Evolutionary conservation across 1,140 invertebrate genomes (phyloP).

Genomic region (Brachionus sp.): DNA sequence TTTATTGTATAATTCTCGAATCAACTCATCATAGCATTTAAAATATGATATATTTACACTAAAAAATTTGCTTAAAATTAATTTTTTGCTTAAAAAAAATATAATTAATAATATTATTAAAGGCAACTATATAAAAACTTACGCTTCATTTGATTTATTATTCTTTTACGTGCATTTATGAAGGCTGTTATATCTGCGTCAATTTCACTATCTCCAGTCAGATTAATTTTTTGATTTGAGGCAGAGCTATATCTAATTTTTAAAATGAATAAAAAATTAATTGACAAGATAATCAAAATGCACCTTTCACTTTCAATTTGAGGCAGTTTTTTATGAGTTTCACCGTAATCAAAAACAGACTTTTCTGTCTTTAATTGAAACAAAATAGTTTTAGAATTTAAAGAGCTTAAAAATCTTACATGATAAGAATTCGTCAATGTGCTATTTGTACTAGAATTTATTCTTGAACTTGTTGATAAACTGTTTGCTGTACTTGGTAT

Average conservation of each 20-base stretch:
- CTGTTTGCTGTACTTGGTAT: constrained; percentile 20
- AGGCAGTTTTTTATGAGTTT: constrained; percentile 2
- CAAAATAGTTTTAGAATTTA: constrained; percentile 46
- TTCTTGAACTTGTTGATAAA: background rate
- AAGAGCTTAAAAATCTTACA: background rate
- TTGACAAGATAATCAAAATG: background rate
- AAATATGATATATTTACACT: background rate
- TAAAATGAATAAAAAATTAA: background rate
- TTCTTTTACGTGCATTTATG: constrained; percentile 54
- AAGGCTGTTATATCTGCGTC: constrained; percentile 60
- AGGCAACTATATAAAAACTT: background rate
- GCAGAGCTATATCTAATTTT: background rate
- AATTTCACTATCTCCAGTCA: constrained; percentile 58
- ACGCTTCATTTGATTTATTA: constrained; percentile 43
- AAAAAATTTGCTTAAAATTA: background rate
- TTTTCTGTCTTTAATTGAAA: constrained; percentile 45
- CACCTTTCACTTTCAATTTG: background rate
- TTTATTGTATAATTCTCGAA: background rate
- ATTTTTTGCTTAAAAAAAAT: constrained; percentile 20
- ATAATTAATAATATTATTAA: background rate
- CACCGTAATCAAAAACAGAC: background rate
- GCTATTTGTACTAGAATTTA: background rate
- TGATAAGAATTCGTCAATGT: background rate
- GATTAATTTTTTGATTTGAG: constrained; percentile 48
- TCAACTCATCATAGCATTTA: no score